A percentile compares a stretch with the other conserved stretches of the same genome.
These are phyloP conservation scores for Martes martes DNA, from an alignment of 2,113 vertebrate species.

Conservation along the genomic window DNA sequence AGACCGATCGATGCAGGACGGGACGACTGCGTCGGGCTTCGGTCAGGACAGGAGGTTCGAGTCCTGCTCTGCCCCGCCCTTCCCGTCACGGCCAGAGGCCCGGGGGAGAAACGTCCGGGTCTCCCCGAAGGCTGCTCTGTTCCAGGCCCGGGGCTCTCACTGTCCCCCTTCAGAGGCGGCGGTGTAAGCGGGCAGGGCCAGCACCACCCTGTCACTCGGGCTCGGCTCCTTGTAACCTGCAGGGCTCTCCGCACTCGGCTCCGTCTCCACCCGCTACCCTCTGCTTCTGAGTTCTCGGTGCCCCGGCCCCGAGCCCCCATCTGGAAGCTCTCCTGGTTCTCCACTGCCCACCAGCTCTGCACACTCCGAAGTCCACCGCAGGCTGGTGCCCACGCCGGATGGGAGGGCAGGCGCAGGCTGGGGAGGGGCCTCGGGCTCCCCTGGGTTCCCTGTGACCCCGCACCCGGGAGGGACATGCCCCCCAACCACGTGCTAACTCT, in stretches of 20 bases:
- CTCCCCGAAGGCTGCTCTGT: background rate
- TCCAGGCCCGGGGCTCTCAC: background rate
- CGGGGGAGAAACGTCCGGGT: background rate
- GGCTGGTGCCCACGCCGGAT: background rate
- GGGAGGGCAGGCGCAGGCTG: fast-evolving
- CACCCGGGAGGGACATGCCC: fast-evolving
- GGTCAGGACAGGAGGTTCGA: too few species aligned
- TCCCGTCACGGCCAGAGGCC: background rate
- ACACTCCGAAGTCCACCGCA: fast-evolving
- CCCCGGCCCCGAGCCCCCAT: background rate
- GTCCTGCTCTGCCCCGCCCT: too few species aligned
- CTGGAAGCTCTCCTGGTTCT: background rate
- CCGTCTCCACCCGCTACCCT: fast-evolving
- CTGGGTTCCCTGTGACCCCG: fast-evolving
- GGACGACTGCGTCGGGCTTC: background rate
- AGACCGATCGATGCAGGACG: fast-evolving
- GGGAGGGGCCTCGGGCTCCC: background rate
- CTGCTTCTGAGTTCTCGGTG: background rate
- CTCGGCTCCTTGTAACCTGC: fast-evolving
- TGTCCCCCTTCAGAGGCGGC: background rate
- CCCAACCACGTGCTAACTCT: background rate
- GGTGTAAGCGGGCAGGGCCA: fast-evolving
- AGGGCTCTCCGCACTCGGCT: too few species aligned
- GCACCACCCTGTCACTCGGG: background rate
- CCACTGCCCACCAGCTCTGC: background rate